Evolutionary conservation across 1,140 invertebrate species (phyloP).

Genomic region (Drosophila setifemur): DNA sequence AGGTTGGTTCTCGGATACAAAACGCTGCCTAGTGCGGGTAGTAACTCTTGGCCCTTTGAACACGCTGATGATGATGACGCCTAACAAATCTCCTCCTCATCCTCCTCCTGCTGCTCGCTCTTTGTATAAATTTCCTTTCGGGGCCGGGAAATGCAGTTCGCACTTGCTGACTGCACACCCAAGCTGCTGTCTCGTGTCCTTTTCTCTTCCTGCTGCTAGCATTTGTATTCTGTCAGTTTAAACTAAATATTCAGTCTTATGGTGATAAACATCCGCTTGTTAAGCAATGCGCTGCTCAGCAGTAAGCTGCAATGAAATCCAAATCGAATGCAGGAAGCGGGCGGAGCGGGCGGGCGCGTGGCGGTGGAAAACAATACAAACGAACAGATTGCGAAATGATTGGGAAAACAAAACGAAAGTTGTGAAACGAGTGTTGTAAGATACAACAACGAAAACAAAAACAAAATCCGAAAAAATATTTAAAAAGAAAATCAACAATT

Average conservation of each 20-base stretch:
- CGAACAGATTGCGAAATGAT: slow-evolving; percentile 29
- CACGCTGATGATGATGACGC: slow-evolving; percentile 12
- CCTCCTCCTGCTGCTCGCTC: background rate
- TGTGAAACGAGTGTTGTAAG: slow-evolving; percentile 1
- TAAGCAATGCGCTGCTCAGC: slow-evolving; percentile 73
- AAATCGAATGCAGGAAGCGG: slow-evolving; percentile 28
- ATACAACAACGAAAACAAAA: background rate
- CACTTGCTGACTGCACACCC: slow-evolving; percentile 6
- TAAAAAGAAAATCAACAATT: slow-evolving; percentile 44
- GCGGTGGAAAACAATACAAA: slow-evolving; percentile 30
- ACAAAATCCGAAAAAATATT: slow-evolving; percentile 2
- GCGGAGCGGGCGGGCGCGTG: background rate
- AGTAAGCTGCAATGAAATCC: slow-evolving; percentile 57
- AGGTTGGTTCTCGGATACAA: slow-evolving; percentile 4
- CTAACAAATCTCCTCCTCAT: slow-evolving; percentile 1
- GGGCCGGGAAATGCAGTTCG: too few species aligned
- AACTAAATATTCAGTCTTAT: slow-evolving; percentile 82
- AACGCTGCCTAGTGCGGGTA: slow-evolving; percentile 33
- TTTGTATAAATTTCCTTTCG: slow-evolving; percentile 25
- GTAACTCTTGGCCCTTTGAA: slow-evolving; percentile 71
- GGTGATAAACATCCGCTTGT: slow-evolving; percentile 81
- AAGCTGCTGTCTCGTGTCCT: slow-evolving; percentile 29
- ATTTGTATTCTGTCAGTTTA: slow-evolving; percentile 57
- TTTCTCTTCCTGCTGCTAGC: slow-evolving; percentile 20
- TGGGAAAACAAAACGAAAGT: slow-evolving; percentile 11